Percentiles rank a stretch among this genome's conserved stretches.
Evolutionary conservation across 2,888 invertebrate genomes (phyloP).

Genomic region (Eristalis arbustorum): DNA sequence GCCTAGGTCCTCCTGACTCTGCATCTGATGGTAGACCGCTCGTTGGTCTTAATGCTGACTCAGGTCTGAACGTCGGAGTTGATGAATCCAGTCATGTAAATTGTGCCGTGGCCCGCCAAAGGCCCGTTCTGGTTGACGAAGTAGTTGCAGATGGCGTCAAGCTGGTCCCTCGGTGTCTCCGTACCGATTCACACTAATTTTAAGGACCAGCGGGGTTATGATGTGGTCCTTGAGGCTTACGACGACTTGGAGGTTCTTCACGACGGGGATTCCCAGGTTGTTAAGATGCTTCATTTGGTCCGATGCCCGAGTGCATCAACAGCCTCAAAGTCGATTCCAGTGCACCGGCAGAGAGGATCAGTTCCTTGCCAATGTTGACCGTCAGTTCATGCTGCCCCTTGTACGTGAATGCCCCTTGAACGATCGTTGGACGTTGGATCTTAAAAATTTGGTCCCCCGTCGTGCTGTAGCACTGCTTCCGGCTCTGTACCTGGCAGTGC

Average conservation of each 20-base stretch:
- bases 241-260: conserved; percentile 81
- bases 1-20: too few species aligned
- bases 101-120: conserved; percentile 73
- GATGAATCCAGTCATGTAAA: conserved; percentile 81
- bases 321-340: conserved; percentile 72
- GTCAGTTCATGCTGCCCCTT: conserved; percentile 76
- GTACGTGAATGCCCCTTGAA: conserved; percentile 76
- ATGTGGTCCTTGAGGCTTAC: conserved; percentile 89
- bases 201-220: conserved; percentile 79
- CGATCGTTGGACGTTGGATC: too few species aligned
- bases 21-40: too few species aligned
- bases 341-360: conserved; percentile 75
- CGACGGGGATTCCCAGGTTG: conserved; percentile 68
- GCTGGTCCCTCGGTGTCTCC: conserved; percentile 16
- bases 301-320: conserved; percentile 74
- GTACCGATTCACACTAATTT: conserved; percentile 76
- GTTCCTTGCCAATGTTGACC: conserved; percentile 70
- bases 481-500: too few species aligned
- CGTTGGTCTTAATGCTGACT: too few species aligned
- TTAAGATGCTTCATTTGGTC: conserved; percentile 70
- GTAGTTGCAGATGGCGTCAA: conserved; percentile 77
- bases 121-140: conserved; percentile 73
- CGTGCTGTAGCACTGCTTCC: too few species aligned
- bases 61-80: conserved; percentile 81
- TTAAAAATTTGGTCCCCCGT: too few species aligned